Evolutionary conservation across 2,888 invertebrate species (phyloP), one percentile per base, ranked within the genome.

Genomic region (Parnassius apollo): DNA sequence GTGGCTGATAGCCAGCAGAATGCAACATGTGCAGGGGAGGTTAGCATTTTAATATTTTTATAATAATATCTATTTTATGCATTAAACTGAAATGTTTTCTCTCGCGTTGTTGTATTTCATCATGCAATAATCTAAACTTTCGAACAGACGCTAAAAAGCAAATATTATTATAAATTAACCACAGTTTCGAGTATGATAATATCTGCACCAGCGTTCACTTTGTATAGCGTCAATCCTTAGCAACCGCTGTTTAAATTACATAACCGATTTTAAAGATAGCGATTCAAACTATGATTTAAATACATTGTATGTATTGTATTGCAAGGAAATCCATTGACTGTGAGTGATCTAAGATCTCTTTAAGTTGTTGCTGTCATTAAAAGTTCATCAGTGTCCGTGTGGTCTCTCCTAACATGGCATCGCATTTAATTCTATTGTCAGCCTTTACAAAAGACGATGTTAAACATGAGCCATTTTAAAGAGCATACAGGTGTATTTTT

Each of bases 241-340:
- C 42, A 60, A 60, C 60, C 60, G 60, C 54, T 46, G 42, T 54
- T 49, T 49, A 48, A 54, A 60, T 60, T 60, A 48, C 54, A 48
- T 54, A 60, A 60, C 53, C 13, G 60, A 60, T 60, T 54, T 48
- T 25, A 60, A 60, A 60, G 59, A 60, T 59, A 48, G 45, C 53
- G 48, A 54, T 0, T 13, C 44, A 18, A 55, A 55, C 54, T 42
- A 44, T 44, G 44, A 55, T 44, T 55, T 44, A 35, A 9, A 42
- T 42, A n/a, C 3, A 46, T 44, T 60, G n/a, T 48, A 46, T 12
- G 53, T 3, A 53, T 59, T 48, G 42, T 46, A 12, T 48, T 59
- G 48, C 53, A 1, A 54, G 48, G 18, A 53, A 35, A 9, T 42
- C 44, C 2, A 13, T 13, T 4, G 9, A 53, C 42, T 9, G 54